Evolutionary conservation across 2,797 vertebrate species (phyloP).

Genomic region (Coccyzus lansbergi): DNA sequence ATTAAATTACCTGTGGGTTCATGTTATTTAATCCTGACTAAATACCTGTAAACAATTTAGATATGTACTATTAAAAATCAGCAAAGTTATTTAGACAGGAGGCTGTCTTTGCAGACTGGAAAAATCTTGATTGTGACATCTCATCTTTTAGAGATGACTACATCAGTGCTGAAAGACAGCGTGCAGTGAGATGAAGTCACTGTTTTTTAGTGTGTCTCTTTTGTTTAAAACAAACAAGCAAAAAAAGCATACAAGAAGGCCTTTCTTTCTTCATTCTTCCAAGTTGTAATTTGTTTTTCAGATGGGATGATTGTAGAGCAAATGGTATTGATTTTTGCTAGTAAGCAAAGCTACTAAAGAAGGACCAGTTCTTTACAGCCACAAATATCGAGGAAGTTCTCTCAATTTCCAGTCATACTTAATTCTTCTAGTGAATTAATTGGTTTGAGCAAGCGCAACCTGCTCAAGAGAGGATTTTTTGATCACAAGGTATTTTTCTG

Average conservation of each 20-base stretch:
- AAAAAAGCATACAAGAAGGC: constrained; percentile 23
- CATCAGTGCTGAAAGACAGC: neutral
- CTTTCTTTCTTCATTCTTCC: neutral
- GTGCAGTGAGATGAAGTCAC: constrained; percentile 30
- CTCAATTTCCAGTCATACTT: neutral
- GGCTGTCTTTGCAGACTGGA: neutral
- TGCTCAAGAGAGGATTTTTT: neutral
- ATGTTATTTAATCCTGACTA: neutral
- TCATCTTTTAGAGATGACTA: neutral
- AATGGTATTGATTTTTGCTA: neutral
- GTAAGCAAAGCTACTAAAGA: neutral
- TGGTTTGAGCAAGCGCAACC: neutral
- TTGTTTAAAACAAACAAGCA: constrained; percentile 36
- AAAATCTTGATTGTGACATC: neutral
- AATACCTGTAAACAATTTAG: neutral
- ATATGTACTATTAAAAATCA: neutral
- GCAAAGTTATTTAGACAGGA: neutral
- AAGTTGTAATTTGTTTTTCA: neutral
- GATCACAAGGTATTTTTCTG: neutral
- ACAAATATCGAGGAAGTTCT: neutral
- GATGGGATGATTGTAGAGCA: neutral
- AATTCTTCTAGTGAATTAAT: neutral
- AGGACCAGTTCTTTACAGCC: neutral
- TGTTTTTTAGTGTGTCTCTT: neutral
- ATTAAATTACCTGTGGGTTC: neutral